Conservation (phyloP, 2,888 invertebrate species). For the Hesperia comma region DNA sequence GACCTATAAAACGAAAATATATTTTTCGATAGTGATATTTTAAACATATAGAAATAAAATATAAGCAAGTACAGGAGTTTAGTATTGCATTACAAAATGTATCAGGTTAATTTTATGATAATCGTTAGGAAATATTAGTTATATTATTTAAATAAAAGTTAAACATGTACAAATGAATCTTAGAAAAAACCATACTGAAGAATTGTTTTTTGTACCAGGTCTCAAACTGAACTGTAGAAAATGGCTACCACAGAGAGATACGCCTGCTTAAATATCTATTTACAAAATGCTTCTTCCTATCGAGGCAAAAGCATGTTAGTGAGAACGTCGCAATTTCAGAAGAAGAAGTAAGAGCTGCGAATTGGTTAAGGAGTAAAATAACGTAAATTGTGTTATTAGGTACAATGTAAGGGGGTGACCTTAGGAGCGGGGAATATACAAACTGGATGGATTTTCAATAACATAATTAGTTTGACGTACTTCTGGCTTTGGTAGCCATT, state of each 20-base stretch:
- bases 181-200: constrained; percentile 26
- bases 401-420: constrained; percentile 44
- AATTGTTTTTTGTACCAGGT: constrained; percentile 33
- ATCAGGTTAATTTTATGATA: constrained; percentile 11
- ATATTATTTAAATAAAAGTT: constrained; percentile 15
- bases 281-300: constrained; percentile 43
- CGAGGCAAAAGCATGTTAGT: constrained; percentile 70
- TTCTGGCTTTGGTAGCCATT: constrained; percentile 94
- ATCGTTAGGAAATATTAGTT: constrained; percentile 38
- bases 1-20: constrained; percentile 73
- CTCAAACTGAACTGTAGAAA: constrained; percentile 74
- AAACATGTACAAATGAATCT: constrained; percentile 27
- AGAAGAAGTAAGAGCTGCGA: constrained; percentile 48
- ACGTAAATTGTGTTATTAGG: constrained; percentile 40
- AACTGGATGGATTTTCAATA: constrained; percentile 68
- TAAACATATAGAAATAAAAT: constrained; percentile 10
- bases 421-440: constrained; percentile 55
- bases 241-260: constrained; percentile 80
- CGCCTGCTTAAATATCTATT: constrained; percentile 58
- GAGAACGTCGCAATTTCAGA: constrained; percentile 59
- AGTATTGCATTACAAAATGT: constrained; percentile 28
- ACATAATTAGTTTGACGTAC: constrained; percentile 84
- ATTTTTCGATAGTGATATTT: constrained; percentile 36
- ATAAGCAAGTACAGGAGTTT: constrained; percentile 25
- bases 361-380: constrained; percentile 46